These are phyloP conservation scores for Octodon degus DNA, from an alignment of 2,113 vertebrate genomes.

Conservation along the genomic window DNA sequence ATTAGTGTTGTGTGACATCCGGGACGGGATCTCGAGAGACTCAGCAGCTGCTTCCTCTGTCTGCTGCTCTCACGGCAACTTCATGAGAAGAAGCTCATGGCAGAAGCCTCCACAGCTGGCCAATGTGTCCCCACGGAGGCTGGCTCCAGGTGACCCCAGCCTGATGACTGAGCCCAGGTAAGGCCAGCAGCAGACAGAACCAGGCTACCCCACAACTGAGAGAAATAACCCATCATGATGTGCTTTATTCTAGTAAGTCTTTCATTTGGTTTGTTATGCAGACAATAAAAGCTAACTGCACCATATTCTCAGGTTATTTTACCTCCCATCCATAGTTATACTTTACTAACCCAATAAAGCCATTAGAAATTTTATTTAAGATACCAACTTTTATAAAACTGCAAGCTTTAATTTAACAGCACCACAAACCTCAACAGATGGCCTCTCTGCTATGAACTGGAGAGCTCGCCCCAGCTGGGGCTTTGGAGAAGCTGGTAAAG, in stretches of 20 bases:
- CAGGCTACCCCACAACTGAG: background rate
- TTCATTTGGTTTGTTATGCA: background rate
- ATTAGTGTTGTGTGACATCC: background rate
- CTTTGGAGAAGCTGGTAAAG: background rate
- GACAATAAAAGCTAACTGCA: background rate
- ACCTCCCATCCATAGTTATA: background rate
- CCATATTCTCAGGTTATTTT: background rate
- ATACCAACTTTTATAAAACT: background rate
- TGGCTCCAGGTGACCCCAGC: background rate
- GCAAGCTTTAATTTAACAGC: conserved; percentile 41
- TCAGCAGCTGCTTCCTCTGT: background rate
- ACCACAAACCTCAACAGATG: background rate
- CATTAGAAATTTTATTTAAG: background rate
- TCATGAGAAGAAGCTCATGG: background rate
- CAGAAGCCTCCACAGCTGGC: background rate
- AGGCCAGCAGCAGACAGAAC: background rate
- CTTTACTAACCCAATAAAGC: background rate
- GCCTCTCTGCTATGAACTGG: background rate
- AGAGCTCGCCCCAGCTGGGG: background rate
- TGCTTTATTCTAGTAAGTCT: background rate
- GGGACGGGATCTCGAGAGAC: background rate
- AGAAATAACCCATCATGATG: background rate
- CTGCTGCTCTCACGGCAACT: background rate
- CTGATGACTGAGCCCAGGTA: background rate
- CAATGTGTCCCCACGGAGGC: background rate